Conservation (phyloP, 2,113 vertebrate species). For the Hemibagrus wyckioides region DNA sequence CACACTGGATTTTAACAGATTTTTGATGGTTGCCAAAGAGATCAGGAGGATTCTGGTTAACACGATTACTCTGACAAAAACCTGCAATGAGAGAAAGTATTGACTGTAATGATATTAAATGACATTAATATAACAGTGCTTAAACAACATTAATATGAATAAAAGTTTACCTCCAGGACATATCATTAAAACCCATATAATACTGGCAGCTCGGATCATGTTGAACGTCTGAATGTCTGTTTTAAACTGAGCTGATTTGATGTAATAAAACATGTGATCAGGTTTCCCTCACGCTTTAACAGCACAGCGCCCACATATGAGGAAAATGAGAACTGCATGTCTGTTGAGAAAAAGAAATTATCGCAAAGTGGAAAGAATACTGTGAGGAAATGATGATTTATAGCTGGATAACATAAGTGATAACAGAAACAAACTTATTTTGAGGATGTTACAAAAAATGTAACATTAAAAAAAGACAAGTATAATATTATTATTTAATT, state of each 20-base stretch:
- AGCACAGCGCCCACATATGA: not conserved
- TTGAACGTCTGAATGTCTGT: not conserved
- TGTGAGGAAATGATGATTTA: too few relatives aligned
- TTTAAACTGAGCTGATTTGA: not conserved
- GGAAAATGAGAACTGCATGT: not conserved
- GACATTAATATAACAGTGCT: not conserved
- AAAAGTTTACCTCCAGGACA: not conserved
- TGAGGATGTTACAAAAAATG: too few relatives aligned
- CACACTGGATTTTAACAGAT: slow-evolving; percentile 46
- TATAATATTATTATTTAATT: too few relatives aligned
- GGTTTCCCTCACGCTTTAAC: not conserved
- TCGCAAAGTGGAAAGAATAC: too few relatives aligned
- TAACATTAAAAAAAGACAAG: too few relatives aligned
- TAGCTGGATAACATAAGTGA: too few relatives aligned
- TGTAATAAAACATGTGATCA: not conserved
- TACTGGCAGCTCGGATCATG: not conserved
- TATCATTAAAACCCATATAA: not conserved
- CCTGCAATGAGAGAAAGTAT: slow-evolving; percentile 1
- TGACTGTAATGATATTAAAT: not conserved
- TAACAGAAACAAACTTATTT: too few relatives aligned
- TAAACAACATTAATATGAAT: not conserved
- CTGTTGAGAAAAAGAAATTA: not conserved
- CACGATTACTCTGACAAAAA: slow-evolving; percentile 10
- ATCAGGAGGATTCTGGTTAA: slow-evolving; percentile 39
- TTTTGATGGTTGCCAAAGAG: not conserved